Conservation (phyloP, 2,113 vertebrate species). For the Laticauda colubrina region DNA sequence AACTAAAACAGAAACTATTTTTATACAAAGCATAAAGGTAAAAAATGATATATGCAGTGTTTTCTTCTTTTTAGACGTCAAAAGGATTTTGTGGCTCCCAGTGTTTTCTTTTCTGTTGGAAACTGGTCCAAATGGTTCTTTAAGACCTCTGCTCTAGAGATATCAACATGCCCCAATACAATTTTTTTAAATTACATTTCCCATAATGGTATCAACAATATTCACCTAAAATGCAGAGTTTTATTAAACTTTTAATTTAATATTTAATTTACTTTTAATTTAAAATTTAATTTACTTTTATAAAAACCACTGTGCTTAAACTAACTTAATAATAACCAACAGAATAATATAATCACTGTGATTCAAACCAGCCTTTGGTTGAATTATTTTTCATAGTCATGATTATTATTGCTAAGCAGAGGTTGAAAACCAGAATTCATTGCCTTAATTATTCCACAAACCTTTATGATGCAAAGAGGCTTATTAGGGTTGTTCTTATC, state of each 20-base stretch:
- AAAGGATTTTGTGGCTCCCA: too few species aligned
- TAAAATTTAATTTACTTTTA: background rate
- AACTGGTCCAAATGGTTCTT: too few species aligned
- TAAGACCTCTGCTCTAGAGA: too few species aligned
- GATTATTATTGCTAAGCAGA: background rate
- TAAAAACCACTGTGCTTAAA: background rate
- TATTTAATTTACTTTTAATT: too few species aligned
- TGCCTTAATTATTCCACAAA: slow-evolving; percentile 53
- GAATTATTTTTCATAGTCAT: background rate
- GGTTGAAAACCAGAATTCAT: background rate
- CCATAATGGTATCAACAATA: background rate
- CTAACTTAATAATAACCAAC: background rate
- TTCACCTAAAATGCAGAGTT: background rate
- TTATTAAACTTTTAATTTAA: too few species aligned
- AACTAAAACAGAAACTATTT: too few species aligned
- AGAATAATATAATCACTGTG: background rate
- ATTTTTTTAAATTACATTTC: background rate
- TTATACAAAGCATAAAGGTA: too few species aligned
- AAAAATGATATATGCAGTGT: too few species aligned
- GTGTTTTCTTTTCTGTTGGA: too few species aligned
- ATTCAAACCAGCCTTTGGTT: background rate
- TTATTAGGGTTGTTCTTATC: slow-evolving; percentile 93
- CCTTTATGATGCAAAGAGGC: slow-evolving; percentile 88
- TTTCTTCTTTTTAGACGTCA: too few species aligned
- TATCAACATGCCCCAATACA: background rate